phyloP scores from a whole-genome alignment of 2,888 invertebrate species.

The Polymixis flavicincta region DNA sequence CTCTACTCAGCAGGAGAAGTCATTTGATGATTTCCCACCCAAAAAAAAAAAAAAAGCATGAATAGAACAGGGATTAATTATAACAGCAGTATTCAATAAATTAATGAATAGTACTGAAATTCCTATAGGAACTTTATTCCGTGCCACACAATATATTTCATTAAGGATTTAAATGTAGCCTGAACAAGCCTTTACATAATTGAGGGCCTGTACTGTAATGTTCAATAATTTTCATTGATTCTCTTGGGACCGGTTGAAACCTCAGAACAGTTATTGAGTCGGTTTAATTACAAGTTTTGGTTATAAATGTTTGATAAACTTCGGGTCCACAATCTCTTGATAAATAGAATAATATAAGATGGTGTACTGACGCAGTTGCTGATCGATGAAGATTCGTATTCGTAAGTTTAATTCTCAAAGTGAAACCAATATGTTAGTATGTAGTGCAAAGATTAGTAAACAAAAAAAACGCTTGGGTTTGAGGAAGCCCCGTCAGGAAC shows the following conservation, averaged over 20 bases:
- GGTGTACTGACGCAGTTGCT: neutral
- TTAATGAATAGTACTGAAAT: conserved; percentile 12
- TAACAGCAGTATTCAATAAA: conserved; percentile 19
- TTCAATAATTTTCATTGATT: conserved; percentile 70
- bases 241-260: conserved; percentile 55
- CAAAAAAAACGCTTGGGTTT: neutral
- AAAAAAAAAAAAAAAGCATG: no score
- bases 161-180: conserved; percentile 56
- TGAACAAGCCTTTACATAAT: conserved; percentile 57
- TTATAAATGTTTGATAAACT: conserved; percentile 57
- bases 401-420: neutral
- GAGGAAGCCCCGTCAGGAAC: no score
- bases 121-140: conserved; percentile 33
- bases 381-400: neutral
- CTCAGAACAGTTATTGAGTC: conserved; percentile 59
- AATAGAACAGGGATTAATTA: neutral
- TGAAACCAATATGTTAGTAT: neutral
- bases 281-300: conserved; percentile 63
- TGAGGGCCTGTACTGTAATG: conserved; percentile 54
- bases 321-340: neutral
- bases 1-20: no score
- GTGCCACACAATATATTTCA: conserved; percentile 54
- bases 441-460: neutral
- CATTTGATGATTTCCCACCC: no score
- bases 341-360: neutral